phyloP scores from a whole-genome alignment of 2,113 vertebrate genomes.

The Cephalopterus ornatus region DNA sequence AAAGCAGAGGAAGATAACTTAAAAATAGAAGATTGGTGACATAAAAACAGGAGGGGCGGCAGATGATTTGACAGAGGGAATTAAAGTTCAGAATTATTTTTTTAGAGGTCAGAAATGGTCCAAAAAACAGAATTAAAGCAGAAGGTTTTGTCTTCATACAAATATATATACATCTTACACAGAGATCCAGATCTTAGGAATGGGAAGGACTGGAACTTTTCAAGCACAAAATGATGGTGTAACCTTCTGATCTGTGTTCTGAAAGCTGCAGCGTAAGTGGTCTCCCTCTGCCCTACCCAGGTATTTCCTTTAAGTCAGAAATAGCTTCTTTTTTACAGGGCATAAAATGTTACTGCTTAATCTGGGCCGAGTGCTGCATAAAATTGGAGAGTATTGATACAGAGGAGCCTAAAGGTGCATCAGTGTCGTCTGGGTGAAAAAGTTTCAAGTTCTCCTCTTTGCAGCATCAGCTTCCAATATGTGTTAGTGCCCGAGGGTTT shows the following conservation, averaged over 20 bases:
- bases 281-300: not conserved
- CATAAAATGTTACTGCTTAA: not conserved
- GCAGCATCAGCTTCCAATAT: not conserved
- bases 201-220: not conserved
- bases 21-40: not conserved
- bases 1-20: not conserved
- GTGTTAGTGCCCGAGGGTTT: not conserved
- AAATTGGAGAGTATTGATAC: not conserved
- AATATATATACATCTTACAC: not conserved
- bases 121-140: not conserved
- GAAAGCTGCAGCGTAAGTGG: not conserved
- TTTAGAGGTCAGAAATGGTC: not conserved
- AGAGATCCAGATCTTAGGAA: not conserved
- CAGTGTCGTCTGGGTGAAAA: not conserved
- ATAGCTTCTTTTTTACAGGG: not conserved
- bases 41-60: not conserved
- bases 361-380: not conserved
- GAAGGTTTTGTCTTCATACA: not conserved
- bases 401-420: not conserved
- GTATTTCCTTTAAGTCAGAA: not conserved
- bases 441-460: not conserved
- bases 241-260: not conserved
- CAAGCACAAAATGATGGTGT: not conserved
- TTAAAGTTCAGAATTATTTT: not conserved
- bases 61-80: not conserved